Evolutionary conservation across 2,888 invertebrate species (phyloP).

Genomic region (Oscheius sp.): DNA sequence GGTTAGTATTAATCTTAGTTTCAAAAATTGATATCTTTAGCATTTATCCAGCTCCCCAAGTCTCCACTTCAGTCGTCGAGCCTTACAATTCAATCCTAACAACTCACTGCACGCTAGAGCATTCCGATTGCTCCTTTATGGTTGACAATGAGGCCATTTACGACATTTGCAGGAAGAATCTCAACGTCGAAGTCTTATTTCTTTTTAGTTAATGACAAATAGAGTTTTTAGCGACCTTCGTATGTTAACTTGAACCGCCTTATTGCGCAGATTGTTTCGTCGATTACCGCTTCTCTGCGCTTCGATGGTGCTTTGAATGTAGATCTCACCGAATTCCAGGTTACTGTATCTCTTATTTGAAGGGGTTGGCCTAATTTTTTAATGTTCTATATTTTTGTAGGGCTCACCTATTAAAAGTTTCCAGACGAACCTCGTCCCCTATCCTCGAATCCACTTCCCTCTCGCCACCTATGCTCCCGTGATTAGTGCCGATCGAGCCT

Average conservation of each 20-base stretch:
- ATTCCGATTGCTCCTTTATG: constrained; percentile 94
- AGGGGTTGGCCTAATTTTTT: too few relatives aligned
- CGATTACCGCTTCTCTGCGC: constrained; percentile 79
- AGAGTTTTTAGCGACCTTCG: constrained; percentile 76
- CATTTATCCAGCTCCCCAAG: constrained; percentile 71
- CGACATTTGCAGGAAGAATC: constrained; percentile 85
- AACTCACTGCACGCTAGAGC: constrained; percentile 90
- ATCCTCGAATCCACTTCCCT: constrained; percentile 89
- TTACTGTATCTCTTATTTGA: too few relatives aligned
- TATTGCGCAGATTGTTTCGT: constrained; percentile 83
- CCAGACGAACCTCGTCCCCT: constrained; percentile 78
- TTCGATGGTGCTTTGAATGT: constrained; percentile 74
- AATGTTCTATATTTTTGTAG: not conserved
- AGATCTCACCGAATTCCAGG: constrained; percentile 74
- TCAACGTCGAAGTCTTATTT: constrained; percentile 72
- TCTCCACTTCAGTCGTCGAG: constrained; percentile 91
- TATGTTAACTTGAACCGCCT: constrained; percentile 90
- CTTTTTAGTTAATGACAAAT: not conserved
- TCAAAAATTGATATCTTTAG: constrained; percentile 24
- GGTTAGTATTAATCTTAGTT: constrained; percentile 23
- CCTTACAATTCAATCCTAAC: constrained; percentile 95
- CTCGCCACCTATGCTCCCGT: constrained; percentile 75
- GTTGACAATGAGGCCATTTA: constrained; percentile 91
- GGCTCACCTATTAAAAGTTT: not conserved
- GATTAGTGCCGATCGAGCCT: constrained; percentile 58